Base-by-base conservation (phyloP, 2,113 vertebrate genomes). In the Passer montanus region DNA sequence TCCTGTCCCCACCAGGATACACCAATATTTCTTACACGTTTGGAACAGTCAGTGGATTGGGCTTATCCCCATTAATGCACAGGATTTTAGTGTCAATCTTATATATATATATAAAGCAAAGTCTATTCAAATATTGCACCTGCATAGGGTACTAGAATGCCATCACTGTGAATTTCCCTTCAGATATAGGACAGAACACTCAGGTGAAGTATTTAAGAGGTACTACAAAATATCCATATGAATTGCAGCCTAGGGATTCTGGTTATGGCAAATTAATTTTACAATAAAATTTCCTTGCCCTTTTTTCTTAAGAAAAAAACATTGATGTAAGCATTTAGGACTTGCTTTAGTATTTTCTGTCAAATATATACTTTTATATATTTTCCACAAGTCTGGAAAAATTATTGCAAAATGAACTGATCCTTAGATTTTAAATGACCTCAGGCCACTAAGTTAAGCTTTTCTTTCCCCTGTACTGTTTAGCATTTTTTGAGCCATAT, bases 21-120 rank as follows among this genome's bases (percentile, higher is more conserved):
- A 0, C 6, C 20, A 11, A 0, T 27, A 26, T 11, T 80, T 77
- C 27, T 50, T 46, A 46, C 6, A 37, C 7, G 7, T 13, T 31
- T 1, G 2, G 15, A 35, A 33, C 16, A 49, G 58, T 15, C 33
- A 15, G 11, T 1, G 41, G 19, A 30, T 37, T 28, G 3, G 70
- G 67, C 33, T 72, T 4, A 24, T 23, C 35, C 7, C 58, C 16
- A 5, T 24, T 50, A 43, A 21, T 12, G 21, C 21, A 18, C 14
- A 46, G 30, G 33, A 28, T 12, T 70, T 50, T 21, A 62, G 23
- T 28, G 7, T 23, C 46, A 63, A 5, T 23, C 18, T 60, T 37
- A 16, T 13, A 20, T 19, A 43, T 43, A 20, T 28, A 41, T 41
- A 20, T 27, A 62, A 46, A 26, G 8, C 11, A 90, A 72, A 75